Conservation (phyloP, 2,888 invertebrate species). For the Scotopteryx bipunctaria region DNA sequence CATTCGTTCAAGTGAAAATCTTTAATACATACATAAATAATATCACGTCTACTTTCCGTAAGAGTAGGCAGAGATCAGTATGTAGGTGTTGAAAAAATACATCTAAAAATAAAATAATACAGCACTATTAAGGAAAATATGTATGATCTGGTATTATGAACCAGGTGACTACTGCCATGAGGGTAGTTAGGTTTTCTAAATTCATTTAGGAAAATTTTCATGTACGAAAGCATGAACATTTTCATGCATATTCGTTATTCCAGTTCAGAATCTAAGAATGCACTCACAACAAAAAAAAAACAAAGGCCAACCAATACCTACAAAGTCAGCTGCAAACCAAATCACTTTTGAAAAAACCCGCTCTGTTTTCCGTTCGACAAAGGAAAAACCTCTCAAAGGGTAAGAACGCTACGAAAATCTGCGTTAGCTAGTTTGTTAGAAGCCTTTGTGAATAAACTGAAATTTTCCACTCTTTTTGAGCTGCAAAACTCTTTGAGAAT, state of each 20-base stretch:
- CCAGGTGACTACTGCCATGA: too few species aligned
- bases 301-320: slow-evolving; percentile 28
- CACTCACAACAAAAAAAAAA: slow-evolving; percentile 20
- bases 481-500: slow-evolving; percentile 19
- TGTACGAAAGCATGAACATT: too few species aligned
- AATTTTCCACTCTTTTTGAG: slow-evolving; percentile 20
- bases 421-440: slow-evolving; percentile 38
- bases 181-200: too few species aligned
- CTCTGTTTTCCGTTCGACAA: slow-evolving; percentile 31
- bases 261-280: slow-evolving; percentile 3
- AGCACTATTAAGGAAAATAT: too few species aligned
- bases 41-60: too few species aligned
- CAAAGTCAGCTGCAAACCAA: slow-evolving; percentile 33
- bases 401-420: slow-evolving; percentile 34
- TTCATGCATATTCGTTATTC: background rate
- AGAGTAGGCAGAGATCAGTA: too few species aligned
- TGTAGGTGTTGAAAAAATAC: too few species aligned
- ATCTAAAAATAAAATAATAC: too few species aligned
- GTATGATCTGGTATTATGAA: too few species aligned
- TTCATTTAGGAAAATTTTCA: too few species aligned
- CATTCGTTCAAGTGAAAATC: too few species aligned
- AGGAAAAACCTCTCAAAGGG: slow-evolving; percentile 22
- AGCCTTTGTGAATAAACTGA: slow-evolving; percentile 42
- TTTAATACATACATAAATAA: too few species aligned
- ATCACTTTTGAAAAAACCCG: slow-evolving; percentile 36